phyloP scores from a whole-genome alignment of 2,113 vertebrate species.

The Lates calcarifer region DNA sequence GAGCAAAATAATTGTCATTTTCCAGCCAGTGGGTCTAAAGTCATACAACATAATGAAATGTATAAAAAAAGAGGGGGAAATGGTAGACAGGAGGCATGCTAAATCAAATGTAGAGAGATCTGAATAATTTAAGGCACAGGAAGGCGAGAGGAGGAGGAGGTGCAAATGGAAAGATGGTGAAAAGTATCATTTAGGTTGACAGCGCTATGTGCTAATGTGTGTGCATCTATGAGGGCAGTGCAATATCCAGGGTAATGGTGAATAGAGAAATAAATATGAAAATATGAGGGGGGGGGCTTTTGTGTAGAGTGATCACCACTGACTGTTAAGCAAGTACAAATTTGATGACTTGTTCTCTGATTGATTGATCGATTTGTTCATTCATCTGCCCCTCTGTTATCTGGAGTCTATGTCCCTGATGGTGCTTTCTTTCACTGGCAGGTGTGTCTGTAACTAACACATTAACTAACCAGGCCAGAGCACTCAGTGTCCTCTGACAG shows the following conservation, averaged over 20 bases:
- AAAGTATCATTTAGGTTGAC: slow-evolving; percentile 87
- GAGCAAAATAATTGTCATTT: slow-evolving; percentile 90
- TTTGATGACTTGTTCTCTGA: slow-evolving; percentile 66
- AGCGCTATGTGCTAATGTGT: slow-evolving; percentile 83
- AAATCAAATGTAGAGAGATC: slow-evolving; percentile 87
- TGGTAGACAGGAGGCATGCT: slow-evolving; percentile 85
- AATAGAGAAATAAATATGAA: slow-evolving; percentile 74
- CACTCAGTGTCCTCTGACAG: slow-evolving; percentile 74
- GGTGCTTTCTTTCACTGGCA: slow-evolving; percentile 60
- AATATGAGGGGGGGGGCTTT: slow-evolving; percentile 47
- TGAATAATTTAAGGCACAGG: slow-evolving; percentile 88
- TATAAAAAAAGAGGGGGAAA: slow-evolving; percentile 84
- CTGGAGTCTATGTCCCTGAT: slow-evolving; percentile 34
- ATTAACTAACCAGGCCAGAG: slow-evolving; percentile 69
- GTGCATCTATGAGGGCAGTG: slow-evolving; percentile 79
- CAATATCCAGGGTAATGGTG: slow-evolving; percentile 68
- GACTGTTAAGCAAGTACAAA: slow-evolving; percentile 65
- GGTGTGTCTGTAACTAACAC: slow-evolving; percentile 75
- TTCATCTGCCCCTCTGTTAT: slow-evolving; percentile 47
- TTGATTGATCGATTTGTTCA: slow-evolving; percentile 59
- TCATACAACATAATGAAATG: slow-evolving; percentile 89
- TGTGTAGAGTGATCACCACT: slow-evolving; percentile 48
- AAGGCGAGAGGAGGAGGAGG: slow-evolving; percentile 80
- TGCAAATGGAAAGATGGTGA: slow-evolving; percentile 84
- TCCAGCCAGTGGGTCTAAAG: slow-evolving; percentile 89